Evolutionary conservation across 2,113 vertebrate species (phyloP).

Genomic region (Lepus timidus): DNA sequence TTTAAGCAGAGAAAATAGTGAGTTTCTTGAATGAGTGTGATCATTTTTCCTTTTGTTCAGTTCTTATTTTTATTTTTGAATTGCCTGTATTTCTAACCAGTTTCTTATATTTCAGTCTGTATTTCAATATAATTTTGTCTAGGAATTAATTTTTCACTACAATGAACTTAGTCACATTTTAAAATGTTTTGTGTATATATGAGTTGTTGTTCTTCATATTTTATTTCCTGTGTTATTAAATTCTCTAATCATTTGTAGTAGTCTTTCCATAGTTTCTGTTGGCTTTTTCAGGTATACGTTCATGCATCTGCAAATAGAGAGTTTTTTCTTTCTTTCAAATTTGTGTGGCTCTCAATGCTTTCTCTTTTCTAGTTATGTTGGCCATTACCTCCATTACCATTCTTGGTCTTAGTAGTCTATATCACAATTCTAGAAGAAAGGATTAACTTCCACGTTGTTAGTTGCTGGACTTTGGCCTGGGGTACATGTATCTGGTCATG

Average conservation of each 20-base stretch:
- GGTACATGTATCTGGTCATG: neutral
- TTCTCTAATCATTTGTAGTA: neutral
- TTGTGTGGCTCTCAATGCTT: neutral
- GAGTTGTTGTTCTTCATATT: neutral
- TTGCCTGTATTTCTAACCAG: neutral
- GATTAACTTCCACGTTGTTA: neutral
- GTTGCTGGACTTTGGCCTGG: neutral
- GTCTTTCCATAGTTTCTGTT: slow-evolving; percentile 2
- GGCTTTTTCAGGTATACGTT: neutral
- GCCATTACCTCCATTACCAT: neutral
- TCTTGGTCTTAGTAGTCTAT: neutral
- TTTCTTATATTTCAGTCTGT: slow-evolving; percentile 20
- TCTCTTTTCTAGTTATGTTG: neutral
- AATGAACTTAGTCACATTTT: neutral
- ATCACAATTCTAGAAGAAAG: neutral
- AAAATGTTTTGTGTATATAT: neutral
- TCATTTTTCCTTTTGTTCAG: slow-evolving; percentile 18
- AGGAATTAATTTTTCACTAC: neutral
- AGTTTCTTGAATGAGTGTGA: neutral
- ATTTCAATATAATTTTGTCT: slow-evolving; percentile 50
- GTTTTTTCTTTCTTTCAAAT: neutral
- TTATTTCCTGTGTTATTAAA: neutral
- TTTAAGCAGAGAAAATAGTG: neutral
- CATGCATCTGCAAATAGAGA: neutral
- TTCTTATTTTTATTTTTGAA: slow-evolving; percentile 40